Evolutionary conservation across 2,797 vertebrate species (phyloP).

Genomic region (Centropyge bicolor): DNA sequence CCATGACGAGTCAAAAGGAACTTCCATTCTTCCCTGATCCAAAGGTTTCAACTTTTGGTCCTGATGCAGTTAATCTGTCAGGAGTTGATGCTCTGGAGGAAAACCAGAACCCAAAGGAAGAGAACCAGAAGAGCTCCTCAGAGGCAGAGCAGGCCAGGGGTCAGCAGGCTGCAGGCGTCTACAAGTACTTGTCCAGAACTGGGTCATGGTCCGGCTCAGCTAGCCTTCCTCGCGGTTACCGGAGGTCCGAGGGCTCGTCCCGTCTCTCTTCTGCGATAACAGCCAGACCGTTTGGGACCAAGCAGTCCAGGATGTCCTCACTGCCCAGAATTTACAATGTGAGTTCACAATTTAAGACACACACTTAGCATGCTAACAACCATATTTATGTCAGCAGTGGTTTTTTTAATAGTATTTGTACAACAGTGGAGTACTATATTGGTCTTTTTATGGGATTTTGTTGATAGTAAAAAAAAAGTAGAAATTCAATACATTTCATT

Average conservation of each 20-base stretch:
- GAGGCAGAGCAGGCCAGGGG: slow-evolving; percentile 26
- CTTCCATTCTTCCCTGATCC: background rate
- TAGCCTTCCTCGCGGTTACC: slow-evolving; percentile 91
- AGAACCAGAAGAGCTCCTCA: slow-evolving; percentile 3
- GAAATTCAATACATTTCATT: background rate
- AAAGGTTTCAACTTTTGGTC: slow-evolving; percentile 17
- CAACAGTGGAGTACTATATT: too few relatives aligned
- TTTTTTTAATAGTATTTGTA: background rate
- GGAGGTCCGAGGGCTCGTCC: slow-evolving; percentile 87
- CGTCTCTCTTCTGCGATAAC: slow-evolving; percentile 92
- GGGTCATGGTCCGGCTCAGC: slow-evolving; percentile 77
- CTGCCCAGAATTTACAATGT: slow-evolving; percentile 89
- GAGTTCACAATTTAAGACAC: slow-evolving; percentile 71
- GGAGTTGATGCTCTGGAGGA: background rate
- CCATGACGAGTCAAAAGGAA: slow-evolving; percentile 34
- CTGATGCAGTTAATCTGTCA: slow-evolving; percentile 9
- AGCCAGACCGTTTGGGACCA: slow-evolving; percentile 91
- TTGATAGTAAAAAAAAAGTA: background rate
- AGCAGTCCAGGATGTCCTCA: slow-evolving; percentile 87
- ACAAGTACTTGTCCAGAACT: slow-evolving; percentile 57
- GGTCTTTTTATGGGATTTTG: background rate
- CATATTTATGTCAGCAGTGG: background rate
- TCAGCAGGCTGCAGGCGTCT: slow-evolving; percentile 25
- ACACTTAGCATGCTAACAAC: background rate
- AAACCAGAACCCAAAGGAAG: slow-evolving; percentile 39